phyloP scores from a whole-genome alignment of 2,113 vertebrate genomes.

The Leptocoma aspasia region DNA sequence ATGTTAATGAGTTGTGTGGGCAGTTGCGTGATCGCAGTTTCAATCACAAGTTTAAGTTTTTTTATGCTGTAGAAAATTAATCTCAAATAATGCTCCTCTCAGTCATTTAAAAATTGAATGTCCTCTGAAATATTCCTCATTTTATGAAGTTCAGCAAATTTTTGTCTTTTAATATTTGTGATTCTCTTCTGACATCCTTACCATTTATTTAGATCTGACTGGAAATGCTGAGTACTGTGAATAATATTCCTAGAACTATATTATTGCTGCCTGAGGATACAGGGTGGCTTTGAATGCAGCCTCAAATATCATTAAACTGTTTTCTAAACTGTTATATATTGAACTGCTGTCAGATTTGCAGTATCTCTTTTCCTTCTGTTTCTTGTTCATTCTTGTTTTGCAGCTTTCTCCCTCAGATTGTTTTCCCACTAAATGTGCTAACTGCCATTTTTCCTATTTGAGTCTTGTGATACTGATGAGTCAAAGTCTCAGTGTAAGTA shows the following conservation, averaged over 20 bases:
- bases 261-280: not conserved
- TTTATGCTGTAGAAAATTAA: not conserved
- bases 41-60: not conserved
- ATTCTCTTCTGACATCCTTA: not conserved
- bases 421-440: constrained; percentile 37
- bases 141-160: not conserved
- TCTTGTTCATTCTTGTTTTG: constrained; percentile 5
- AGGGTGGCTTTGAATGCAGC: not conserved
- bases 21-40: not conserved
- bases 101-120: not conserved
- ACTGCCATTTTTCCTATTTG: constrained; percentile 9
- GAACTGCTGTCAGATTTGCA: not conserved
- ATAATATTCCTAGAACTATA: not conserved
- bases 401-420: not conserved
- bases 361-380: not conserved
- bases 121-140: not conserved
- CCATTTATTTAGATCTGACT: not conserved
- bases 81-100: not conserved
- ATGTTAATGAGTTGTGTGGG: not conserved
- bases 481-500: constrained; percentile 24
- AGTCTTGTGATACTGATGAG: constrained; percentile 45
- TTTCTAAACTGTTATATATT: not conserved
- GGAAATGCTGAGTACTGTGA: not conserved
- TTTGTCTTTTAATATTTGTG: not conserved
- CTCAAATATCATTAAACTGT: not conserved